Conservation (phyloP, 1,140 invertebrate genomes). For the fruit fly (Drosophila melanogaster) region DNA sequence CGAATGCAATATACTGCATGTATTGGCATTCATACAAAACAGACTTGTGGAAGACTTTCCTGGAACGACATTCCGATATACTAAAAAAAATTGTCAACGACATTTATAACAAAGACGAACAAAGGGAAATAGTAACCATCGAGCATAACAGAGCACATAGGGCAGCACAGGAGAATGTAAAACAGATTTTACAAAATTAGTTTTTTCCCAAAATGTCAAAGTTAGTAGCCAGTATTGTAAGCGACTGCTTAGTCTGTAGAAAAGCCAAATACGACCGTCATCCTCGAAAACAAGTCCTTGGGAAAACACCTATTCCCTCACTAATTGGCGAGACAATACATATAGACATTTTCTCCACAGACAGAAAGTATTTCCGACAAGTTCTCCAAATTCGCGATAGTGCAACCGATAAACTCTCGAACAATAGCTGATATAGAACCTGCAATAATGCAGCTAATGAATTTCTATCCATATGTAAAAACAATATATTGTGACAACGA, state of each 20-base stretch:
- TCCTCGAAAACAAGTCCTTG: not conserved
- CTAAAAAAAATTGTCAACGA: not conserved
- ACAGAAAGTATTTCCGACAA: too few species aligned
- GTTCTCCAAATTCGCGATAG: too few species aligned
- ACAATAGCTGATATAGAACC: too few species aligned
- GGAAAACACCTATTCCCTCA: not conserved
- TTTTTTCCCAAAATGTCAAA: not conserved
- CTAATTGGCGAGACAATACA: not conserved
- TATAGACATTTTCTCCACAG: not conserved
- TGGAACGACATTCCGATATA: not conserved
- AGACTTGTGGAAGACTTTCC: not conserved
- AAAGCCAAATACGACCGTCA: not conserved
- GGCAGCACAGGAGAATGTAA: too few species aligned
- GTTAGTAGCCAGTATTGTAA: too few species aligned
- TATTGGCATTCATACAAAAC: not conserved
- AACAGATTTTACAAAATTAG: not conserved
- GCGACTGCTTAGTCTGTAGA: not conserved
- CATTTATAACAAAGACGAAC: not conserved
- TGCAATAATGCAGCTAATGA: too few species aligned
- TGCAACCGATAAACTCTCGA: too few species aligned
- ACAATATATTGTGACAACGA: not conserved
- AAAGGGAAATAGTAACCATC: not conserved
- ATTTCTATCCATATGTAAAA: not conserved
- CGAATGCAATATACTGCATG: not conserved
- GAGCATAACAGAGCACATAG: too few species aligned